A percentile compares a stretch with the other conserved stretches of the same genome.
Conservation (phyloP, 2,888 invertebrate genomes). For the Dione juno region DNA sequence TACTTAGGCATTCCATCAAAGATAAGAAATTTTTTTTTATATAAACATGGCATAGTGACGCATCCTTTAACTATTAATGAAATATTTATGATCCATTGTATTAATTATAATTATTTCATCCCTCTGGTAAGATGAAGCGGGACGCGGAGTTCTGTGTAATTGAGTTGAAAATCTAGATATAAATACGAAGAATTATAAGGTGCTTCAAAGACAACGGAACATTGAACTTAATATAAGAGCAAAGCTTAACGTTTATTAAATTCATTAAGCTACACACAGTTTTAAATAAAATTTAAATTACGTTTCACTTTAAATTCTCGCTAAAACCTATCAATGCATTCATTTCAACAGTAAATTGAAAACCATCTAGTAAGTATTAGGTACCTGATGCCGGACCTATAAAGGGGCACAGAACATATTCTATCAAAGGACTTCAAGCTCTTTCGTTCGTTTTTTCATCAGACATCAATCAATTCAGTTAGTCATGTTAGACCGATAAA, state of each 20-base stretch:
- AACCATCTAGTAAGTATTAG: conserved; percentile 52
- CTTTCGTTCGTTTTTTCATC: conserved; percentile 46
- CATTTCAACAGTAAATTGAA: conserved; percentile 53
- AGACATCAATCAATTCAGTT: conserved; percentile 50
- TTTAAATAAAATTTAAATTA: conserved; percentile 16
- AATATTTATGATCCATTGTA: too few relatives aligned
- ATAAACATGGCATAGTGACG: too few relatives aligned
- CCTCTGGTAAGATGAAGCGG: too few relatives aligned
- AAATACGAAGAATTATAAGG: conserved; percentile 32
- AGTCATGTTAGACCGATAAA: conserved; percentile 46
- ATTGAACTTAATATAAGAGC: too few relatives aligned
- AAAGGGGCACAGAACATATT: conserved; percentile 70
- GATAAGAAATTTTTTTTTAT: too few relatives aligned
- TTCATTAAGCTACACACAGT: too few relatives aligned
- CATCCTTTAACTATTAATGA: too few relatives aligned
- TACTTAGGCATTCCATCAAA: too few relatives aligned
- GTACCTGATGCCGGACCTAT: conserved; percentile 60
- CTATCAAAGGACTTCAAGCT: conserved; percentile 58
- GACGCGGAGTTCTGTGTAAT: too few relatives aligned
- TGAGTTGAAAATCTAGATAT: too few relatives aligned
- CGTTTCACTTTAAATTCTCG: not conserved
- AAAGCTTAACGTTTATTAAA: too few relatives aligned
- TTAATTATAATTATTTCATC: too few relatives aligned
- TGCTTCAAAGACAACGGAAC: conserved; percentile 48
- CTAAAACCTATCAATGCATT: conserved; percentile 51